phyloP scores from a whole-genome alignment of 2,797 vertebrate species.

The Oreonectes daqikongensis region DNA sequence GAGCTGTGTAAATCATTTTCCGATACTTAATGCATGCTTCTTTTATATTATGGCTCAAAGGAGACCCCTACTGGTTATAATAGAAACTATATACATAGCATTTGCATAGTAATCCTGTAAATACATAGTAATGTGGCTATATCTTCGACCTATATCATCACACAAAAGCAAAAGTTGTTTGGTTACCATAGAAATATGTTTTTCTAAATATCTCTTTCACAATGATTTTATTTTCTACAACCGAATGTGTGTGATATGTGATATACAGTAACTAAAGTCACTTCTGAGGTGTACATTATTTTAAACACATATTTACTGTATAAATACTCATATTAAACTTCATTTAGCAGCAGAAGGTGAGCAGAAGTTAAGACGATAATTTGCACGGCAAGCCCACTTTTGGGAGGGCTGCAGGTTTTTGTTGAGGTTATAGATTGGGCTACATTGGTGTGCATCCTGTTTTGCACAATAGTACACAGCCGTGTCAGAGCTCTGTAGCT shows the following conservation, averaged over 20 bases:
- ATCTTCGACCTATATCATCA: too few relatives aligned
- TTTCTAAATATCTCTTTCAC: too few relatives aligned
- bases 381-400: neutral
- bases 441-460: constrained; percentile 53
- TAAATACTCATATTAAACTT: too few relatives aligned
- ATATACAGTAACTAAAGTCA: too few relatives aligned
- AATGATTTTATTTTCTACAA: too few relatives aligned
- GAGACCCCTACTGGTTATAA: constrained; percentile 17
- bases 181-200: too few relatives aligned
- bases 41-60: neutral
- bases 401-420: constrained; percentile 49
- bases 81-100: neutral
- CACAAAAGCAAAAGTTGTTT: too few relatives aligned
- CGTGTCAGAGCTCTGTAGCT: constrained; percentile 40
- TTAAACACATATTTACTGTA: too few relatives aligned
- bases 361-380: constrained; percentile 39
- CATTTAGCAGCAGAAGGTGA: too few relatives aligned
- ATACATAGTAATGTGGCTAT: neutral
- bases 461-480: constrained; percentile 61
- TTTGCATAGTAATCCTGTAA: neutral
- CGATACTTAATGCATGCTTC: neutral
- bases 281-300: too few relatives aligned
- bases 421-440: constrained; percentile 34
- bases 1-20: neutral
- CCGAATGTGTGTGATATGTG: too few relatives aligned